Conservation (phyloP, 2,113 vertebrate genomes). For the Accipiter virgatus region DNA sequence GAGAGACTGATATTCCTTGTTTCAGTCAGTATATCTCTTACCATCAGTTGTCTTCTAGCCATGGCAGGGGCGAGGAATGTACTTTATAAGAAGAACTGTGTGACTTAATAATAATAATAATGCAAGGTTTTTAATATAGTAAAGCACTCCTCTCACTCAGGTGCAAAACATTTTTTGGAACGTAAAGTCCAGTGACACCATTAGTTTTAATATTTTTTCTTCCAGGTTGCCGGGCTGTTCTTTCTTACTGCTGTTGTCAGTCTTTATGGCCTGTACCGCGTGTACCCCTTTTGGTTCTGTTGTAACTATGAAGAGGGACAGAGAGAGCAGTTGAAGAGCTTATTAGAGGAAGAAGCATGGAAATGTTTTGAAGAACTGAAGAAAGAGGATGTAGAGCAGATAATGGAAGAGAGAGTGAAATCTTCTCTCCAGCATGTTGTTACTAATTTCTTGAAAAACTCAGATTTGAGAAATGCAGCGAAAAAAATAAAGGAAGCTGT, state of each 20-base stretch:
- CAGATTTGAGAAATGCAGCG: neutral
- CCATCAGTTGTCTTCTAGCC: neutral
- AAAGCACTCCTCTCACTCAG: neutral
- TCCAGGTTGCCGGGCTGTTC: neutral
- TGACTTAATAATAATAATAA: neutral
- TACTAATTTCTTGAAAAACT: neutral
- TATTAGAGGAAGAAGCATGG: neutral
- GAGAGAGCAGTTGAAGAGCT: neutral
- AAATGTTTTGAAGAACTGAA: neutral
- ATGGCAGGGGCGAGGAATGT: neutral
- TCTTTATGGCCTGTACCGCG: too few relatives aligned
- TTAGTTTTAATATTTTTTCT: neutral
- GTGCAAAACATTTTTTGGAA: neutral
- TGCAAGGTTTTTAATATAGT: too few relatives aligned
- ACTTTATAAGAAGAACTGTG: neutral
- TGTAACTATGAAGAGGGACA: neutral
- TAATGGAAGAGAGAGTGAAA: neutral
- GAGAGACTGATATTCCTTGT: neutral
- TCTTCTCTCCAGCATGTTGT: neutral
- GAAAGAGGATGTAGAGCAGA: neutral
- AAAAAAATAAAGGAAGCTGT: neutral
- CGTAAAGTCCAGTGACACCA: neutral
- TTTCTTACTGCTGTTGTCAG: accelerated
- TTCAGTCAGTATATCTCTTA: neutral
- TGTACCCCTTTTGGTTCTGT: neutral